Percentiles rank a stretch among this genome's conserved stretches.
Evolutionary conservation across 2,888 invertebrate genomes (phyloP).

Genomic region (Ophion obscuratus): DNA sequence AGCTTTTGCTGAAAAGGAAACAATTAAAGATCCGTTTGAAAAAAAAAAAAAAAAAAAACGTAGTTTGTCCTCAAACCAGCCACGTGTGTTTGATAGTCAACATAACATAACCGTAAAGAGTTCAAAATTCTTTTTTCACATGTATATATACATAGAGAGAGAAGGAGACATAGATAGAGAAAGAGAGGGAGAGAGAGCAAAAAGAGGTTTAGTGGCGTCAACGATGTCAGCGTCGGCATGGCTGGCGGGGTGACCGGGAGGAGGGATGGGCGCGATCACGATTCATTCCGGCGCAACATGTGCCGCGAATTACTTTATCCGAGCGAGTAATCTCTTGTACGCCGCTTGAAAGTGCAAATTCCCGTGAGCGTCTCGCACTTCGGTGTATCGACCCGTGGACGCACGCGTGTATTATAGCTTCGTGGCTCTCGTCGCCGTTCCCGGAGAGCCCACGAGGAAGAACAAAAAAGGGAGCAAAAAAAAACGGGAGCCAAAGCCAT

Average conservation of each 20-base stretch:
- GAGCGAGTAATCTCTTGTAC: slow-evolving; percentile 70
- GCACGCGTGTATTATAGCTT: slow-evolving; percentile 30
- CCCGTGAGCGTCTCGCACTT: slow-evolving; percentile 26
- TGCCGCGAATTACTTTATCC: slow-evolving; percentile 73
- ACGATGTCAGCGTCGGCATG: slow-evolving; percentile 21
- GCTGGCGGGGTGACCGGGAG: slow-evolving; percentile 17
- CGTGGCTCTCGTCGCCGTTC: slow-evolving; percentile 24
- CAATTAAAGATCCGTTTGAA: no score
- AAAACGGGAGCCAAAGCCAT: neutral
- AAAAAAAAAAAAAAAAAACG: no score
- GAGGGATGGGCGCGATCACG: slow-evolving; percentile 46
- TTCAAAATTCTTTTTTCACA: no score
- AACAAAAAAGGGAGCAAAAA: neutral
- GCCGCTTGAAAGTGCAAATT: slow-evolving; percentile 70
- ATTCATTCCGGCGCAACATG: slow-evolving; percentile 68
- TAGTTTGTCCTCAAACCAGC: no score
- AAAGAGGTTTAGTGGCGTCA: slow-evolving; percentile 24
- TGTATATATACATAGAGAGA: no score
- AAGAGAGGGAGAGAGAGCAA: neutral
- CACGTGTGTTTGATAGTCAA: no score
- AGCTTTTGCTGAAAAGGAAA: no score
- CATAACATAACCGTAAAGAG: no score
- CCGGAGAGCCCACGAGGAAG: neutral
- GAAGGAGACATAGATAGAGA: no score
- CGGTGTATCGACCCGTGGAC: slow-evolving; percentile 42